A percentile compares a stretch with the other conserved stretches of the same genome.
Evolutionary conservation across 1,140 invertebrate species (phyloP).

Genomic region (Bombus fervidus): DNA sequence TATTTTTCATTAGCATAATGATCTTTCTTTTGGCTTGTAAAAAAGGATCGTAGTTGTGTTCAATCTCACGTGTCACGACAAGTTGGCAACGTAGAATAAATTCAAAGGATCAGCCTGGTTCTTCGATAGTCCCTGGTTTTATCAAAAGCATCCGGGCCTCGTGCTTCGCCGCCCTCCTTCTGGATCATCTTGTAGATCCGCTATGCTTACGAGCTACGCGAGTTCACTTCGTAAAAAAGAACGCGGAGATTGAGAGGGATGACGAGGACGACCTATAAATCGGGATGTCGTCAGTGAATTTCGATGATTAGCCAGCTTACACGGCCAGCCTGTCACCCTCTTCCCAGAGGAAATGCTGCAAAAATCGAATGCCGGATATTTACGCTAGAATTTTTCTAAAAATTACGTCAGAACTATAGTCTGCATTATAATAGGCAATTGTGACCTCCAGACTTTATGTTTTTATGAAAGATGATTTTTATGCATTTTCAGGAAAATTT

Average conservation of each 20-base stretch:
- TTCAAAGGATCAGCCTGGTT: neutral
- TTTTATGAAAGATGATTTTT: neutral
- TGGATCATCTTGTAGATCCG: neutral
- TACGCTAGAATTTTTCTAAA: neutral
- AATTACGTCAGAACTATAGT: neutral
- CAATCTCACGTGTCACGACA: neutral
- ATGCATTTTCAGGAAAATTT: neutral
- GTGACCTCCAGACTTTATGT: neutral
- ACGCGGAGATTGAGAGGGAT: neutral
- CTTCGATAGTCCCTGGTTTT: slow-evolving; percentile 37
- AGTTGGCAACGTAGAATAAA: slow-evolving; percentile 23
- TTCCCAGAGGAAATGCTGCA: slow-evolving; percentile 6
- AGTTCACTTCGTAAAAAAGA: slow-evolving; percentile 36
- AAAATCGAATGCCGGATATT: neutral
- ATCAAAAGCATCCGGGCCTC: neutral
- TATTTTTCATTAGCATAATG: neutral
- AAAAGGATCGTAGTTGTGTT: neutral
- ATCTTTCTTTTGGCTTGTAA: neutral
- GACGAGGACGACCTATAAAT: slow-evolving; percentile 57
- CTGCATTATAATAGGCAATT: neutral
- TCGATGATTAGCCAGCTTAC: neutral
- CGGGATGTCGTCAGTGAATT: slow-evolving; percentile 35
- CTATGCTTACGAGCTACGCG: neutral
- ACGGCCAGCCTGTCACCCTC: neutral
- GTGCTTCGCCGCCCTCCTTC: neutral